These are phyloP conservation scores for Sebastes minor DNA, from an alignment of 2,797 vertebrate genomes.

Conservation along the genomic window DNA sequence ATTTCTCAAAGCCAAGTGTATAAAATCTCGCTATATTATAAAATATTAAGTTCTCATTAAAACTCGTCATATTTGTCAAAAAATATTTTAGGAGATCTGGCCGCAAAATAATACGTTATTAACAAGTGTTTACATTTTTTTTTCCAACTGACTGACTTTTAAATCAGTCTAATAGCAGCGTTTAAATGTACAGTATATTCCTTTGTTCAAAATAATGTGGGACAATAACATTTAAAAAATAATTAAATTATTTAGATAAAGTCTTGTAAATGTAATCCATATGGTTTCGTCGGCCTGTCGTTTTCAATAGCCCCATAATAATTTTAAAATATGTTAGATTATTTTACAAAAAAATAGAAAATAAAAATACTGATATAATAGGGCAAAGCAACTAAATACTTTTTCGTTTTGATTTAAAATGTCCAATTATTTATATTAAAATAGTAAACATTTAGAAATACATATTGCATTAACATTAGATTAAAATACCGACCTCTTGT, in stretches of 20 bases:
- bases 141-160: not conserved
- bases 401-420: not conserved
- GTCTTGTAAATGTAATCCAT: not conserved
- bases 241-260: not conserved
- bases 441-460: not conserved
- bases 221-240: not conserved
- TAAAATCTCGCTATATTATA: not conserved
- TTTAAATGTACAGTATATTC: not conserved
- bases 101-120: not conserved
- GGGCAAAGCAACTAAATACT: rapidly evolving
- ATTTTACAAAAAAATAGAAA: not conserved
- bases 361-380: not conserved
- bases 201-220: not conserved
- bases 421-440: not conserved
- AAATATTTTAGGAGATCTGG: not conserved
- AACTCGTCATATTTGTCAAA: not conserved
- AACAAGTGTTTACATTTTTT: rapidly evolving
- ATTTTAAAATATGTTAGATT: not conserved
- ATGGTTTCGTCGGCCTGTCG: not conserved
- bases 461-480: not conserved
- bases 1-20: not conserved
- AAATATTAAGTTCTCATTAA: not conserved
- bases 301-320: not conserved
- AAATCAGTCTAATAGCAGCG: not conserved
- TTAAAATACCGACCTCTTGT: not conserved